Conservation (phyloP, 1,140 invertebrate species). For the Drosophila arawakana region DNA sequence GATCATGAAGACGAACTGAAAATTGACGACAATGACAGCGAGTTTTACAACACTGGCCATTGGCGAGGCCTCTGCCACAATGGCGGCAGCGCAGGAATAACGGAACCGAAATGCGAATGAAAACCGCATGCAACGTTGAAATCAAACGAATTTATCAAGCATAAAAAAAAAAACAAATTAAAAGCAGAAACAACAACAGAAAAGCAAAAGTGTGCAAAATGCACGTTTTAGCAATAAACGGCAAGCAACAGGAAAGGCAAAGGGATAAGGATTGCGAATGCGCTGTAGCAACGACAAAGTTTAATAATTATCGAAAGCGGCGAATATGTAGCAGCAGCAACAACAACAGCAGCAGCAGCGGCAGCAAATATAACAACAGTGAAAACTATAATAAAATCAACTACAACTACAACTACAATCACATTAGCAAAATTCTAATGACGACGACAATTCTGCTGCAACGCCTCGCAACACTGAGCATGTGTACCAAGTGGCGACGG, state of each 20-base stretch:
- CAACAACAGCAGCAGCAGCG: neutral
- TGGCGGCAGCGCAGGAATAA: slow-evolving; percentile 30
- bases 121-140: slow-evolving; percentile 37
- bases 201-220: slow-evolving; percentile 56
- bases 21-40: slow-evolving; percentile 13
- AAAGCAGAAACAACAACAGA: slow-evolving; percentile 16
- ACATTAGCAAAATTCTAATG: slow-evolving; percentile 67
- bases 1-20: slow-evolving; percentile 34
- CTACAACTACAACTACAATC: slow-evolving; percentile 40
- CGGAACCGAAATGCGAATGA: slow-evolving; percentile 29
- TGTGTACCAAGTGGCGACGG: slow-evolving; percentile 67
- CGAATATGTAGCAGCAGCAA: slow-evolving; percentile 28
- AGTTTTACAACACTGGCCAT: slow-evolving; percentile 52
- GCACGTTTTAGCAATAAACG: slow-evolving; percentile 75
- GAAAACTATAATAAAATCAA: slow-evolving; percentile 35
- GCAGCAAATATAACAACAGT: slow-evolving; percentile 20
- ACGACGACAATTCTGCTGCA: slow-evolving; percentile 46
- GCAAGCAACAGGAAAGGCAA: slow-evolving; percentile 35
- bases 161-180: slow-evolving; percentile 46
- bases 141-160: slow-evolving; percentile 67
- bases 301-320: slow-evolving; percentile 53
- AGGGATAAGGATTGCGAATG: slow-evolving; percentile 33
- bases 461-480: slow-evolving; percentile 57
- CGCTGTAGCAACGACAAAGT: slow-evolving; percentile 30
- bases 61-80: slow-evolving; percentile 9